phyloP scores from a whole-genome alignment of 2,888 invertebrate genomes.

The Cynaeus angustus region DNA sequence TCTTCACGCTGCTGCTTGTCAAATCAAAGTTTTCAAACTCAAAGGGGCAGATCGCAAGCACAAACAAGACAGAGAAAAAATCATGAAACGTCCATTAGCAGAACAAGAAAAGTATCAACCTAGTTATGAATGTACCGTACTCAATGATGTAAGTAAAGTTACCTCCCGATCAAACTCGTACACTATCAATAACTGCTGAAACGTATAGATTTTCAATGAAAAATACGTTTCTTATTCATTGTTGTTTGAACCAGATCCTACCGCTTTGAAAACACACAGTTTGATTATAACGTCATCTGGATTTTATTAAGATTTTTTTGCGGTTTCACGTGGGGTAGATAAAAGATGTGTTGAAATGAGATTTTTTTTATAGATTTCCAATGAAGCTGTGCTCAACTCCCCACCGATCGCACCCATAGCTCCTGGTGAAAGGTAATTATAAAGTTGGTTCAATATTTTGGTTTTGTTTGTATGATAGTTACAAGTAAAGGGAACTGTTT shows the following conservation, averaged over 20 bases:
- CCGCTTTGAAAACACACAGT: conserved; percentile 42
- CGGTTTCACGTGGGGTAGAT: neutral
- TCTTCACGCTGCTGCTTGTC: conserved; percentile 96
- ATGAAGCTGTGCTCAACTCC: conserved; percentile 76
- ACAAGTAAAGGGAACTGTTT: no score
- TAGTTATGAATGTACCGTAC: conserved; percentile 95
- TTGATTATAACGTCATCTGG: conserved; percentile 10
- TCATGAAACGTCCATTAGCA: conserved; percentile 85
- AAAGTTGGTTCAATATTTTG: neutral
- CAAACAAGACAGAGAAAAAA: conserved; percentile 96
- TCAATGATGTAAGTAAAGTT: conserved; percentile 83
- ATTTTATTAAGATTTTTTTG: conserved; percentile 4
- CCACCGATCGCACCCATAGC: conserved; percentile 71
- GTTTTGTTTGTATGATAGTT: neutral
- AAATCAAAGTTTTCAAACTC: conserved; percentile 94
- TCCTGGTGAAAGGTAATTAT: conserved; percentile 74
- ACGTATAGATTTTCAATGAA: conserved; percentile 32
- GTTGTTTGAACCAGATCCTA: conserved; percentile 48
- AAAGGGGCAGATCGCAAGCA: conserved; percentile 98
- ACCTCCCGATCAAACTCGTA: conserved; percentile 5
- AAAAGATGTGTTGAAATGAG: conserved; percentile 8
- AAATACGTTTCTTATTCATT: conserved; percentile 31
- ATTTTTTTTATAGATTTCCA: conserved; percentile 73
- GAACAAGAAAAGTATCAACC: conserved; percentile 96
- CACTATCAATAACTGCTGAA: conserved; percentile 9